Conservation (phyloP, 2,797 vertebrate genomes). For the Selene dorsalis region DNA sequence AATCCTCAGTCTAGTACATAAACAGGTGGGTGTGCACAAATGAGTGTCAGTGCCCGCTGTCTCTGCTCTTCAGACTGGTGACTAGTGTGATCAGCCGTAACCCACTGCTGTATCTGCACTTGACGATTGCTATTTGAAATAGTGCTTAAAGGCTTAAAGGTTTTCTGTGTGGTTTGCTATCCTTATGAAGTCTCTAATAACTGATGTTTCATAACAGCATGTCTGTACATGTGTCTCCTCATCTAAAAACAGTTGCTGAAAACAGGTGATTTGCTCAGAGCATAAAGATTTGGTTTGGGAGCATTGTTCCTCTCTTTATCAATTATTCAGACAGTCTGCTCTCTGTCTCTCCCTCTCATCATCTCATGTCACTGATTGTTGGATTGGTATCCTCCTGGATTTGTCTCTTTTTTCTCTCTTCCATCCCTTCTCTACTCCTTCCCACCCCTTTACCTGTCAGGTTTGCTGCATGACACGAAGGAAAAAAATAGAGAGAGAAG, state of each 20-base stretch:
- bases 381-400: constrained; percentile 56
- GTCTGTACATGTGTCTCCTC: constrained; percentile 54
- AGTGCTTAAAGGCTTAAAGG: constrained; percentile 18
- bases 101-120: constrained; percentile 29
- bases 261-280: constrained; percentile 70
- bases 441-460: constrained; percentile 63
- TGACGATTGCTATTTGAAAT: constrained; percentile 39
- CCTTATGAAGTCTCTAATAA: constrained; percentile 59
- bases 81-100: constrained; percentile 27
- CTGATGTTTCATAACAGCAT: constrained; percentile 46
- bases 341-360: constrained; percentile 61
- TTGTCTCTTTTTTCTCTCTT: constrained; percentile 15
- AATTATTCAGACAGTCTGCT: constrained; percentile 76
- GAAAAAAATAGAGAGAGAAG: constrained; percentile 28
- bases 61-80: constrained; percentile 37
- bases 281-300: constrained; percentile 64
- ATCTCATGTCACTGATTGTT: constrained; percentile 68
- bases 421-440: neutral
- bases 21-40: constrained; percentile 30
- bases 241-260: constrained; percentile 60
- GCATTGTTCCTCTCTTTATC: constrained; percentile 61
- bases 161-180: constrained; percentile 22
- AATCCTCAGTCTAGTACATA: neutral
- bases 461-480: constrained; percentile 44
- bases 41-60: constrained; percentile 31